These are phyloP conservation scores for Antedon bifida DNA, from an alignment of 35 echinoderm and acorn worm genomes.

Conservation along the genomic window DNA sequence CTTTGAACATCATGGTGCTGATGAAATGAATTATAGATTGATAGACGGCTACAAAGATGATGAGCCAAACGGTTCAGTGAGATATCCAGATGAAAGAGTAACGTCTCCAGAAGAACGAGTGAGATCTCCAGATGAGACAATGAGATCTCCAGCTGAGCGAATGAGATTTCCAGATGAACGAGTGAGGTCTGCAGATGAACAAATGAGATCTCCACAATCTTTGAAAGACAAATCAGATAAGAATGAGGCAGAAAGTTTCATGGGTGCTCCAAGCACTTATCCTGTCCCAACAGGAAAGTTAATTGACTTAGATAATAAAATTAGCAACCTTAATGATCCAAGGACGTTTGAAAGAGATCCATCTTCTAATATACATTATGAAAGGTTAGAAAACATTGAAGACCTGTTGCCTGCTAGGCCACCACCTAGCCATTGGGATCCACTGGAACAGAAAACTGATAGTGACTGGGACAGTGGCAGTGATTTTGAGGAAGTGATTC, in stretches of 20 bases:
- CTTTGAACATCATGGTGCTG: too few relatives aligned
- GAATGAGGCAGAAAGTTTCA: background rate
- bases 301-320: background rate
- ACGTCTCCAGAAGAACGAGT: background rate
- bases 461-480: conserved; percentile 3
- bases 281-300: background rate
- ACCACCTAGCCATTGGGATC: background rate
- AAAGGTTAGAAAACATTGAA: background rate
- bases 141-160: background rate
- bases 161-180: too few relatives aligned
- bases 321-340: background rate
- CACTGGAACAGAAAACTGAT: background rate
- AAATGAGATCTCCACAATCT: background rate
- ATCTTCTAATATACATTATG: background rate
- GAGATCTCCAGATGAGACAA: background rate
- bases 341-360: background rate
- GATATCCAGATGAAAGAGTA: background rate
- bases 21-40: background rate
- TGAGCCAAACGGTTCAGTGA: too few relatives aligned
- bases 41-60: background rate
- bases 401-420: background rate
- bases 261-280: background rate
- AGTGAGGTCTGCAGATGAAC: too few relatives aligned
- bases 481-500: conserved; percentile 40
- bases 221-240: background rate